Evolutionary conservation across 2,888 invertebrate species (phyloP).

Genomic region (Cataglyphis cursor): DNA sequence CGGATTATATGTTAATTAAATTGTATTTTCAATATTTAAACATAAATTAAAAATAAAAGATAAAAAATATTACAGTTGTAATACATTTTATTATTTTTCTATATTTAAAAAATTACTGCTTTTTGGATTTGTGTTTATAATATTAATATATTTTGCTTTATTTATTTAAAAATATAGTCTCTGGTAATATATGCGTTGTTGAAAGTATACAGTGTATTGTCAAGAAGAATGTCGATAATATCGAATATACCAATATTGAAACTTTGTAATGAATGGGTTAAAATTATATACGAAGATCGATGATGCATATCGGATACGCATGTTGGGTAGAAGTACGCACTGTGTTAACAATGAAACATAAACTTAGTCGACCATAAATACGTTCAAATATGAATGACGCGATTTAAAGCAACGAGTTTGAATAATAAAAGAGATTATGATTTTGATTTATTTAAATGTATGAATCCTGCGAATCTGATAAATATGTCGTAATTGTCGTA

Average conservation of each 20-base stretch:
- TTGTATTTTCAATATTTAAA: background rate
- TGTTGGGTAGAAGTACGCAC: slow-evolving; percentile 39
- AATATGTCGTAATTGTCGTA: background rate
- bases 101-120: background rate
- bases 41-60: background rate
- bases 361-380: slow-evolving; percentile 50
- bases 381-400: slow-evolving; percentile 48
- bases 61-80: background rate
- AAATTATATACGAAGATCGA: slow-evolving; percentile 53
- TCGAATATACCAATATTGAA: slow-evolving; percentile 49
- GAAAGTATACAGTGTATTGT: slow-evolving; percentile 14
- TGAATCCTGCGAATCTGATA: slow-evolving; percentile 16
- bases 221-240: slow-evolving; percentile 34
- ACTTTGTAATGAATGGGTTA: slow-evolving; percentile 49
- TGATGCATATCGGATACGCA: slow-evolving; percentile 41
- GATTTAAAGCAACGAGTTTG: background rate
- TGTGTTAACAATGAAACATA: slow-evolving; percentile 52
- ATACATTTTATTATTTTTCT: background rate
- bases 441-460: slow-evolving; percentile 31
- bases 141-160: slow-evolving; percentile 15
- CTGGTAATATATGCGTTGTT: background rate
- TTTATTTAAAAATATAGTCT: background rate
- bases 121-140: background rate
- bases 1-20: background rate
- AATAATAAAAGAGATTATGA: slow-evolving; percentile 46